Conservation (phyloP, 2,113 vertebrate species). For the Pungitius pungitius region DNA sequence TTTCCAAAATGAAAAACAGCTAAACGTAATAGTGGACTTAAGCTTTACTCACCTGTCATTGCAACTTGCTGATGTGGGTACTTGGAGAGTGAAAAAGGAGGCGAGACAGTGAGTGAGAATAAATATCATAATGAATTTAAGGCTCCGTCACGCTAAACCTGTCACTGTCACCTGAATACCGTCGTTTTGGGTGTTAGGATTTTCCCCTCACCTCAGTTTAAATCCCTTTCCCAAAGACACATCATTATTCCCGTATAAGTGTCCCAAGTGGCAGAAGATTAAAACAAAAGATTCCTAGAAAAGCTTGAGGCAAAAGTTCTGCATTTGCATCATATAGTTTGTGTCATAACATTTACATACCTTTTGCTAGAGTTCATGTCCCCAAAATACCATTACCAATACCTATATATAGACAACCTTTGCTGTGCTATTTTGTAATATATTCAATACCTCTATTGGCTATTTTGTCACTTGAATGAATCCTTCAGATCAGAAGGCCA, state of each 20-base stretch:
- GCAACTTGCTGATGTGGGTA: slow-evolving; percentile 22
- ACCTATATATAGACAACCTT: neutral
- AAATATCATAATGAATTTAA: slow-evolving; percentile 59
- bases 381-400: neutral
- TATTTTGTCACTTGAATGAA: slow-evolving; percentile 45
- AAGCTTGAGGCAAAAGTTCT: slow-evolving; percentile 25
- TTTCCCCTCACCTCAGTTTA: slow-evolving; percentile 30
- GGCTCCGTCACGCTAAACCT: slow-evolving; percentile 60
- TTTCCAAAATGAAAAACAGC: slow-evolving; percentile 20
- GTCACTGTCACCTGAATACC: slow-evolving; percentile 55
- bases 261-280: slow-evolving; percentile 51
- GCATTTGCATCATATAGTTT: slow-evolving; percentile 21
- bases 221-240: slow-evolving; percentile 42
- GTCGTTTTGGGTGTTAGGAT: slow-evolving; percentile 43
- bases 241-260: slow-evolving; percentile 40
- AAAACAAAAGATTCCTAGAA: slow-evolving; percentile 50
- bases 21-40: slow-evolving; percentile 23
- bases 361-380: neutral
- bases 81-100: slow-evolving; percentile 43
- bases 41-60: slow-evolving; percentile 15
- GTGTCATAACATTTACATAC: neutral
- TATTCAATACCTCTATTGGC: slow-evolving; percentile 40
- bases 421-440: neutral
- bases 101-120: slow-evolving; percentile 54
- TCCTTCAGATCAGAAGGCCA: slow-evolving; percentile 43